These are phyloP conservation scores for Netelia inedita DNA, from an alignment of 2,888 invertebrate species.

Conservation along the genomic window DNA sequence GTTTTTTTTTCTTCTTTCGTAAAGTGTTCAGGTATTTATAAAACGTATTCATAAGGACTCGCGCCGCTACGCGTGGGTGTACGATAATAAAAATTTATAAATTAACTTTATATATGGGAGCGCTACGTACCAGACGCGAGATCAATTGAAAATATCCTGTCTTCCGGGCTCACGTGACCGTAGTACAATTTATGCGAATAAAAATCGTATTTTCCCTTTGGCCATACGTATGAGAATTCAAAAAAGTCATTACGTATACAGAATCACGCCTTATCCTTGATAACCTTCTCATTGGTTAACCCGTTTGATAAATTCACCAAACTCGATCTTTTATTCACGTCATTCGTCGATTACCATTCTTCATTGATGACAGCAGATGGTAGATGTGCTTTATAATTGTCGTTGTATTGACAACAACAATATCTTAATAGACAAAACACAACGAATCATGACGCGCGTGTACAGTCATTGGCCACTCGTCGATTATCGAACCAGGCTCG, in stretches of 20 bases:
- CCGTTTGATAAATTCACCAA: conserved; percentile 47
- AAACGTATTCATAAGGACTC: conserved; percentile 38
- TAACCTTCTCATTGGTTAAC: conserved; percentile 37
- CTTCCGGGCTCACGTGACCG: conserved; percentile 42
- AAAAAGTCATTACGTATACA: neutral
- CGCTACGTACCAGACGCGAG: neutral
- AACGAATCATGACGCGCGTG: neutral
- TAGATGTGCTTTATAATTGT: neutral
- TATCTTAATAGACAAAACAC: neutral
- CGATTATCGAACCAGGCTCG: neutral
- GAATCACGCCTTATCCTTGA: conserved; percentile 56
- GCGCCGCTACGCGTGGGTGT: conserved; percentile 37
- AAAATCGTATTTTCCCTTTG: neutral
- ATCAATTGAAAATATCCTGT: conserved; percentile 44
- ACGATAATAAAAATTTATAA: conserved; percentile 30
- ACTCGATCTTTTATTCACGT: conserved; percentile 36
- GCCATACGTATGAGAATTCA: neutral
- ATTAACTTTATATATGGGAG: neutral
- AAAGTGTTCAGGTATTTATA: conserved; percentile 36
- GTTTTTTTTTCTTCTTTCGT: conserved; percentile 30
- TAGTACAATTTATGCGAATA: conserved; percentile 14
- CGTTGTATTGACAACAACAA: neutral
- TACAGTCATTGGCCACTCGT: neutral
- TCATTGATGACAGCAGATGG: neutral
- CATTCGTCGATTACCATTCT: conserved; percentile 14